Evolutionary conservation across 2,797 vertebrate species (phyloP).

Genomic region (Thaleichthys pacificus): DNA sequence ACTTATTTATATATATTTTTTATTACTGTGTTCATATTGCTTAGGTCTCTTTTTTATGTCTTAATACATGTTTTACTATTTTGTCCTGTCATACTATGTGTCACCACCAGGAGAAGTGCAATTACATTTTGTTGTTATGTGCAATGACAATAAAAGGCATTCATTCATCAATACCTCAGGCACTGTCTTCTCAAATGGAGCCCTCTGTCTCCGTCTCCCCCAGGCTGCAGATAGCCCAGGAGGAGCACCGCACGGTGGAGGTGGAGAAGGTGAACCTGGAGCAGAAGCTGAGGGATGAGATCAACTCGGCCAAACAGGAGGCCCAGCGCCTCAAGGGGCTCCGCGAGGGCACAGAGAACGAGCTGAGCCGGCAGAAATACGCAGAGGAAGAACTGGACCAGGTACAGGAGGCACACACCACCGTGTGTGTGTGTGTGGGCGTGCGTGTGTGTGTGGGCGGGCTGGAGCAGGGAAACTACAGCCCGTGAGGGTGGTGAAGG

Average conservation of each 20-base stretch:
- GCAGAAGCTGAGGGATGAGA: constrained; percentile 96
- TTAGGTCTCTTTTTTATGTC: neutral
- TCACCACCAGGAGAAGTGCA: no score
- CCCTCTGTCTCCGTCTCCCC: neutral
- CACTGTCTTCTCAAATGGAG: neutral
- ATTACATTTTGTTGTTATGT: no score
- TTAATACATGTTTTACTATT: no score
- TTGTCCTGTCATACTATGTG: no score
- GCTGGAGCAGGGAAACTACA: neutral
- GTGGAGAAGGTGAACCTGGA: constrained; percentile 97
- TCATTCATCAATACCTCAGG: no score
- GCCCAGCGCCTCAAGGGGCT: constrained; percentile 90
- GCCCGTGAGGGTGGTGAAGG: neutral
- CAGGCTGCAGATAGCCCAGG: constrained; percentile 96
- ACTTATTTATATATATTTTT: neutral
- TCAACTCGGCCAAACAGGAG: constrained; percentile 94
- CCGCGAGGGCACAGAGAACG: constrained; percentile 92
- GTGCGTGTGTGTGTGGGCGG: neutral
- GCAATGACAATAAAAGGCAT: no score
- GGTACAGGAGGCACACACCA: constrained; percentile 63
- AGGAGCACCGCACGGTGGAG: constrained; percentile 95
- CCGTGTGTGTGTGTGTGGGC: neutral
- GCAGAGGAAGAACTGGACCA: constrained; percentile 95
- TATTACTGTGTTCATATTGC: neutral
- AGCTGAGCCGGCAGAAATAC: constrained; percentile 94